Evolutionary conservation across 2,888 invertebrate species (phyloP), one percentile per base, ranked within the genome.

Genomic region (Papilio protenor): DNA sequence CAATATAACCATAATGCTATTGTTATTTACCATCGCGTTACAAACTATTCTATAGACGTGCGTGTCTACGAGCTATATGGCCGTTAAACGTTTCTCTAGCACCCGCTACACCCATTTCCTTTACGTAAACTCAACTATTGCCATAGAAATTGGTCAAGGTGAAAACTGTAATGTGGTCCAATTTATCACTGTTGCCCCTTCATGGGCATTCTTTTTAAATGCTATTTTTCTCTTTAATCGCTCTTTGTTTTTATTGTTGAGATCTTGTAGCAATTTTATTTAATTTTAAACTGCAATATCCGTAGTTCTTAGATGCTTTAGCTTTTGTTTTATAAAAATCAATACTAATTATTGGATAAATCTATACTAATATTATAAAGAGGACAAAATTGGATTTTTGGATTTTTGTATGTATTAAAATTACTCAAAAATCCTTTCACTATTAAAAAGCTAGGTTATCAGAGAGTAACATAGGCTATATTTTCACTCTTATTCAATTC

Each of bases 61-160:
- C 77, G 77, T 77, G 77, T 73, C 23, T 52, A 55, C 18, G 18
- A 21, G 55, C 72, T 52, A 77, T 73, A 76, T n/a, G 27, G 12
- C 27, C 27, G 18, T 45, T 45, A 70, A 59, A 27, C 70, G 70
- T 47, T 71, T 45, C n/a, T 59, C 47, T 45, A 23, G 27, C 69
- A 59, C 72, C 57, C 47, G 18, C 72, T 23, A 61, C 55, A 64
- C 64, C 72, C 55, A 55, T 49, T 77, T 64, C 52, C 76, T 72
- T 64, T 49, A 73, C 33, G 33, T 73, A 73, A 76, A 47, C 71
- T 47, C 47, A 59, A 27, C 57, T 73, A 73, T 52, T 72, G 16
- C 71, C 23, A 66, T 33, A 47, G n/a, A 69, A 49, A 69, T 45
- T 77, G 77, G 73, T 69, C 77, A 77, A 77, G 77, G 77, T 77